These are phyloP conservation scores for Phymorhynchus buccinoides DNA, from an alignment of 1,140 invertebrate species.

Conservation along the genomic window DNA sequence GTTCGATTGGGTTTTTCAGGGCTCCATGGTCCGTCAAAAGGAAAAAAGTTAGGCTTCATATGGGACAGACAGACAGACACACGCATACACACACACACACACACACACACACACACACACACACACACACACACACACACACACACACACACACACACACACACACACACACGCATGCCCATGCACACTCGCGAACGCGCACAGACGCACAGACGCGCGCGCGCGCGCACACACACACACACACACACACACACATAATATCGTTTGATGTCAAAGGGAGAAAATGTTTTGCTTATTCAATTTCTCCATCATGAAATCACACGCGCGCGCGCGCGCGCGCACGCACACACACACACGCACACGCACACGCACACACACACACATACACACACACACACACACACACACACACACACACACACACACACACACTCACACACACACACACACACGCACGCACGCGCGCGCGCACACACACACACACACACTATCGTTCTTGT, in stretches of 20 bases:
- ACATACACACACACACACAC: not conserved
- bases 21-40: too few relatives aligned
- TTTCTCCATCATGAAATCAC: too few relatives aligned
- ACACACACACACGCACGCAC: constrained; percentile 1
- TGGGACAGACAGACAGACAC: too few relatives aligned
- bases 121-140: too few relatives aligned
- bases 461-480: constrained; percentile 7
- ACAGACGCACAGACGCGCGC: not conserved
- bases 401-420: not conserved
- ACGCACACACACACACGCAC: not conserved
- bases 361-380: constrained; percentile 1
- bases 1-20: too few relatives aligned
- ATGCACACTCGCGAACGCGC: not conserved
- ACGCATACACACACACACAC: too few relatives aligned
- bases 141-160: too few relatives aligned
- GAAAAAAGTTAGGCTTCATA: too few relatives aligned
- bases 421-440: not conserved
- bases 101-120: too few relatives aligned
- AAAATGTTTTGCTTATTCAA: too few relatives aligned
- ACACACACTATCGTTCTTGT: not conserved
- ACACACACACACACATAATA: not conserved
- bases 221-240: not conserved
- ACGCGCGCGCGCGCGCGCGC: not conserved
- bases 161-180: too few relatives aligned
- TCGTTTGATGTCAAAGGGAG: too few relatives aligned